Conservation (phyloP, 1,140 invertebrate genomes). For the Centruroides vittatus region DNA sequence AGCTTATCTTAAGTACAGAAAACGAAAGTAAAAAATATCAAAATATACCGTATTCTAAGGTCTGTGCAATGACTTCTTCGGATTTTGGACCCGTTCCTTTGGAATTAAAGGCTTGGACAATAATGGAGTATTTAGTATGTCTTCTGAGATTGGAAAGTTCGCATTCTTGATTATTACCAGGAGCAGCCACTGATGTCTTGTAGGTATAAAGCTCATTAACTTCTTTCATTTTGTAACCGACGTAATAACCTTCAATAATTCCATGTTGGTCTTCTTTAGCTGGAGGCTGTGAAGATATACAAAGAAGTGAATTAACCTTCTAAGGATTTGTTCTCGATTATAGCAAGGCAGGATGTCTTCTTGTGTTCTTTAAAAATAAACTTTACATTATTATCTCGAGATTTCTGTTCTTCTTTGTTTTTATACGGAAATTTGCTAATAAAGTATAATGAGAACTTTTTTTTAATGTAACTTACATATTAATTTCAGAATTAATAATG, state of each 20-base stretch:
- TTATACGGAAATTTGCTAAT: too few relatives aligned
- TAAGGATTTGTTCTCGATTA: too few relatives aligned
- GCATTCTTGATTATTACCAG: neutral
- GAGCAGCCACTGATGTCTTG: conserved; percentile 7
- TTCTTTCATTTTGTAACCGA: conserved; percentile 12
- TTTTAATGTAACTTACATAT: too few relatives aligned
- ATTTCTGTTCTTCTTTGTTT: too few relatives aligned
- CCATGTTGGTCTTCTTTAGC: conserved; percentile 22
- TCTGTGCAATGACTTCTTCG: conserved; percentile 59
- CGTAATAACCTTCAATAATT: conserved; percentile 25
- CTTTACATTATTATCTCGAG: too few relatives aligned
- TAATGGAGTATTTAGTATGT: conserved; percentile 16
- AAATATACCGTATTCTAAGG: conserved; percentile 65
- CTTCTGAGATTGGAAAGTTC: conserved; percentile 15
- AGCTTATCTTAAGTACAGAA: too few relatives aligned
- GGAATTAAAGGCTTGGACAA: conserved; percentile 79
- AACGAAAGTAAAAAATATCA: too few relatives aligned
- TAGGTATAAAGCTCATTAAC: conserved; percentile 24
- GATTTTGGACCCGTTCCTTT: conserved; percentile 75
- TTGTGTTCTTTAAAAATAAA: too few relatives aligned
- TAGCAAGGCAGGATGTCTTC: too few relatives aligned
- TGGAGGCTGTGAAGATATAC: conserved; percentile 31
- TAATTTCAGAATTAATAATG: too few relatives aligned
- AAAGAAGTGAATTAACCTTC: too few relatives aligned
- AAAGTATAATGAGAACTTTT: too few relatives aligned